Conservation (phyloP, 2,888 invertebrate species). For the Scaptodrosophila latifasciaeformis region DNA sequence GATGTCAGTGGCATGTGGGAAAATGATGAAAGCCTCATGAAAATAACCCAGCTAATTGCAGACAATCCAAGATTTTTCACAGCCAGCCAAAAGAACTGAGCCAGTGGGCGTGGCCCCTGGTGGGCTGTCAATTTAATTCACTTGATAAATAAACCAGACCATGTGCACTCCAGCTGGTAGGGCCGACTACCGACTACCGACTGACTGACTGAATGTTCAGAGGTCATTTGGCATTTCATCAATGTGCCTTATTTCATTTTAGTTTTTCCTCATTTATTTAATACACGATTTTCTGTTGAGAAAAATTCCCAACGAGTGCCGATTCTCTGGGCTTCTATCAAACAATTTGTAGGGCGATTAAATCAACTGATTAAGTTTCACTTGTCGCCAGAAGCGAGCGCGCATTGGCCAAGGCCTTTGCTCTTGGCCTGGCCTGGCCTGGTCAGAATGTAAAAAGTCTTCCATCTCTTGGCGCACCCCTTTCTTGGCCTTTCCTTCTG, state of each 20-base stretch:
- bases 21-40: constrained; percentile 33
- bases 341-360: constrained; percentile 67
- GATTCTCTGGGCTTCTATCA: constrained; percentile 12
- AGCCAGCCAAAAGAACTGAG: too few relatives aligned
- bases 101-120: too few relatives aligned
- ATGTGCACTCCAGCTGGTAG: constrained; percentile 60
- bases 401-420: constrained; percentile 3
- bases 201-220: too few relatives aligned
- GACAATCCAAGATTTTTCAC: constrained; percentile 54
- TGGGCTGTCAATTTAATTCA: constrained; percentile 66
- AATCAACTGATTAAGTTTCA: constrained; percentile 54
- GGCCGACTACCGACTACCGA: too few relatives aligned
- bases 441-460: too few relatives aligned
- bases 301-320: neutral
- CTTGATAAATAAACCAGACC: constrained; percentile 47
- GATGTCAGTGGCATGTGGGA: constrained; percentile 58
- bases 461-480: neutral
- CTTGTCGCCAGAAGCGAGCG: too few relatives aligned
- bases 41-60: too few relatives aligned
- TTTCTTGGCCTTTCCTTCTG: constrained; percentile 6
- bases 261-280: constrained; percentile 53
- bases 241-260: constrained; percentile 50
- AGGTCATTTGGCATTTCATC: constrained; percentile 46
- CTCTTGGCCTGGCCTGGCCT: too few relatives aligned
- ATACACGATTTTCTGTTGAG: constrained; percentile 11